Base-by-base conservation (phyloP, 2,113 vertebrate genomes). In the Cottus gobio region DNA sequence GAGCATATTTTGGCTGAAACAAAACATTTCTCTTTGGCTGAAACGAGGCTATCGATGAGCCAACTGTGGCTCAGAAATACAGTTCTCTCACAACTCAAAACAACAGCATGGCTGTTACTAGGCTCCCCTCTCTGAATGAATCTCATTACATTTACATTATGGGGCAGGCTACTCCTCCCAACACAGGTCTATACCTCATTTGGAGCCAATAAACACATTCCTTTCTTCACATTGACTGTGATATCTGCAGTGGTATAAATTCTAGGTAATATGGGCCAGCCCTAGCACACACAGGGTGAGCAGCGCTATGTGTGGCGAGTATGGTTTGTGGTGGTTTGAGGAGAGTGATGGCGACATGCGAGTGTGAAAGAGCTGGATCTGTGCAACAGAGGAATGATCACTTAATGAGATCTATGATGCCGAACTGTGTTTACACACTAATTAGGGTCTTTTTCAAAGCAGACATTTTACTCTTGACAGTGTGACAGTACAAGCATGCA, bases 281-380 rank as follows among this genome's bases (percentile, higher is more conserved):
- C 39, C 39, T 39, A 12, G 42, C 63, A 50, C 71, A 70, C 67
- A 75, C 54, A 68, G 52, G 39, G 72, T 4, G 78, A 66, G 62
- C 57, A 82, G 22, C 63, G 64, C 73, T 10, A 65, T 52, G 62
- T 44, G 60, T 28, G 68, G 46, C 30, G 72, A 71, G n/a, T 2
- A 7, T 44, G 64, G 50, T 71, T 39, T 34, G n/a, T 18, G 71
- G 30, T 30, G 71, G 71, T 24, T 24, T 36, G 70, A 77, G 68
- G 50, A 76, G 52, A 46, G 56, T 37, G 61, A 31, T 5, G 37
- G 34, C 54, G 69, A 73, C 76, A 77, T 34, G 30, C 5, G 11
- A 54, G 54, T 56, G 75, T 62, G 48, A 71, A 82, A 50, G 75
- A 71, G 61, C 46, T 50, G 28, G 18, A 31, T 44, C 26, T 70